phyloP scores from a whole-genome alignment of 1,140 invertebrate species.

The Drosophila parvula region DNA sequence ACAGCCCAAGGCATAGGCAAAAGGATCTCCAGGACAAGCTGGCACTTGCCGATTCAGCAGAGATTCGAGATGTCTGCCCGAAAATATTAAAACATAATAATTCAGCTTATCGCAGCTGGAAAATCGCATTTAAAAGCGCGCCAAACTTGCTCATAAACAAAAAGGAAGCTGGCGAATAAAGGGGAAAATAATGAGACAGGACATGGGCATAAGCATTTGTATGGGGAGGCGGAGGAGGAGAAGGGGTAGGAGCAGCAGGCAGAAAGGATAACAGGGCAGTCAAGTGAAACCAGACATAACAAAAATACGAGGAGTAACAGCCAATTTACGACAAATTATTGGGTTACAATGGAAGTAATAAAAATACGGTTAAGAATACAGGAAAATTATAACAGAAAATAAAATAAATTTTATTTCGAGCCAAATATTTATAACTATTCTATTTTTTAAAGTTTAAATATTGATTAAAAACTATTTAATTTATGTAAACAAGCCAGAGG shows the following conservation, averaged over 20 bases:
- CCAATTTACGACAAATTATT: neutral
- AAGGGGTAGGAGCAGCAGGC: neutral
- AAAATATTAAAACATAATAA: slow-evolving; percentile 81
- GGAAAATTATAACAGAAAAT: too few species aligned
- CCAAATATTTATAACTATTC: too few species aligned
- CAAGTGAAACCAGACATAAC: slow-evolving; percentile 41
- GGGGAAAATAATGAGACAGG: slow-evolving; percentile 21
- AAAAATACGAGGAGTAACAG: neutral
- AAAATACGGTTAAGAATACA: too few species aligned
- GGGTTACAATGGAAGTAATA: neutral
- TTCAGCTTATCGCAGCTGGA: slow-evolving; percentile 68
- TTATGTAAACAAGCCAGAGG: too few species aligned
- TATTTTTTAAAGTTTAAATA: too few species aligned
- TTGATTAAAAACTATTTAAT: too few species aligned
- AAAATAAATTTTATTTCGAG: too few species aligned
- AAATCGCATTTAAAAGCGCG: slow-evolving; percentile 74
- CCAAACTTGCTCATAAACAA: slow-evolving; percentile 47
- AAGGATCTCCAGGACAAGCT: slow-evolving; percentile 24
- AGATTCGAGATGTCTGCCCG: slow-evolving; percentile 51
- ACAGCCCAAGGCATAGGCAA: slow-evolving; percentile 9
- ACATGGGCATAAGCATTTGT: too few species aligned
- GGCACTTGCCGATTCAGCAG: slow-evolving; percentile 60
- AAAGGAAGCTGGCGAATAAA: slow-evolving; percentile 4
- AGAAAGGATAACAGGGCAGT: slow-evolving; percentile 46
- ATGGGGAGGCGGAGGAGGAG: neutral